Evolutionary conservation across 2,113 vertebrate genomes (phyloP).

Genomic region (Nansenia antarctica): DNA sequence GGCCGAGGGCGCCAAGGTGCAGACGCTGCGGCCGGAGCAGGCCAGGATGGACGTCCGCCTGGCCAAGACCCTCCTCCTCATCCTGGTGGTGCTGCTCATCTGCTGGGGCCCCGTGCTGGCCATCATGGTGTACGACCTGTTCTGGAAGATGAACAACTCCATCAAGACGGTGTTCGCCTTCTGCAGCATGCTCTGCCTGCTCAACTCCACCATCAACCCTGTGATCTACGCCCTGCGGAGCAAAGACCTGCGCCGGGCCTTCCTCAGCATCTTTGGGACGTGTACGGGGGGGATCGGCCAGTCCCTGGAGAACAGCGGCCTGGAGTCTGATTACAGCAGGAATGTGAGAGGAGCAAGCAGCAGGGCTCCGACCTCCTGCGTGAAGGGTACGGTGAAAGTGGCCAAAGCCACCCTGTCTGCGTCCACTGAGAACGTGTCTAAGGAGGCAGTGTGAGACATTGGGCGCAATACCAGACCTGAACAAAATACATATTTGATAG

Average conservation of each 20-base stretch:
- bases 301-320: slow-evolving; percentile 90
- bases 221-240: slow-evolving; percentile 98
- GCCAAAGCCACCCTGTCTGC: slow-evolving; percentile 96
- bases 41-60: slow-evolving; percentile 96
- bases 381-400: slow-evolving; percentile 90
- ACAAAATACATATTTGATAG: no score
- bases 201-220: slow-evolving; percentile 98
- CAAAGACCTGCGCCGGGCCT: slow-evolving; percentile 94
- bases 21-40: slow-evolving; percentile 92
- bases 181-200: slow-evolving; percentile 95
- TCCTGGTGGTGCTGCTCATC: slow-evolving; percentile 94
- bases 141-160: slow-evolving; percentile 95
- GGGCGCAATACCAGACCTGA: no score
- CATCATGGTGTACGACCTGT: slow-evolving; percentile 98
- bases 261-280: slow-evolving; percentile 87
- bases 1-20: slow-evolving; percentile 90
- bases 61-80: slow-evolving; percentile 96
- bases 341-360: slow-evolving; percentile 82
- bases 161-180: slow-evolving; percentile 97
- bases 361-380: slow-evolving; percentile 80
- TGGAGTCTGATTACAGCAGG: slow-evolving; percentile 93
- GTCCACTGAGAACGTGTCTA: slow-evolving; percentile 86
- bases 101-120: slow-evolving; percentile 97
- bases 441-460: slow-evolving; percentile 85
- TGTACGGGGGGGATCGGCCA: slow-evolving; percentile 81